phyloP scores from a whole-genome alignment of 2,888 invertebrate genomes.

The Zaprionus lineosus region DNA sequence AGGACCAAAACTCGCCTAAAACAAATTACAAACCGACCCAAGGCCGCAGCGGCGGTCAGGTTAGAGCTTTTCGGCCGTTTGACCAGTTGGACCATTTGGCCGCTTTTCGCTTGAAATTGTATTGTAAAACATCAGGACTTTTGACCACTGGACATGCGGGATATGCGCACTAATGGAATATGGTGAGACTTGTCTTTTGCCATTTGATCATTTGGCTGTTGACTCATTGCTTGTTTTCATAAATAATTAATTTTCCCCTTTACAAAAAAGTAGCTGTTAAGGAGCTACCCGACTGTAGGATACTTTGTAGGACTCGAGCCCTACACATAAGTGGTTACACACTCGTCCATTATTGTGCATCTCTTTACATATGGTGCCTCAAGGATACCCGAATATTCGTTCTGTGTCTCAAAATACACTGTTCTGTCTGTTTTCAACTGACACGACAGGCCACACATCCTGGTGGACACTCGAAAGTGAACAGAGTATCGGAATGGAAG shows the following conservation, averaged over 20 bases:
- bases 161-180: conserved; percentile 67
- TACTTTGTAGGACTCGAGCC: no score
- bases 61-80: conserved; percentile 52
- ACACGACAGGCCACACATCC: no score
- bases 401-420: no score
- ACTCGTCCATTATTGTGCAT: no score
- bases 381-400: no score
- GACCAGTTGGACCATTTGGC: conserved; percentile 38
- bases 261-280: no score
- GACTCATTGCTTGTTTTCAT: conserved; percentile 65
- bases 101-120: conserved; percentile 57
- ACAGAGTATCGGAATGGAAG: no score
- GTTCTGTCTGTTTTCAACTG: no score
- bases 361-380: no score
- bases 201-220: conserved; percentile 12
- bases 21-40: conserved; percentile 69
- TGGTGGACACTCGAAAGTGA: not conserved
- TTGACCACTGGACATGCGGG: conserved; percentile 40
- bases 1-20: conserved; percentile 45
- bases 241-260: conserved; percentile 70
- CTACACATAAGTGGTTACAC: no score
- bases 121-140: conserved; percentile 59
- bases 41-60: conserved; percentile 67
- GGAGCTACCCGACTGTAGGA: no score
- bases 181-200: conserved; percentile 44